These are phyloP conservation scores for Dipodomys stephensi DNA, from an alignment of 2,113 vertebrate species.

Conservation along the genomic window DNA sequence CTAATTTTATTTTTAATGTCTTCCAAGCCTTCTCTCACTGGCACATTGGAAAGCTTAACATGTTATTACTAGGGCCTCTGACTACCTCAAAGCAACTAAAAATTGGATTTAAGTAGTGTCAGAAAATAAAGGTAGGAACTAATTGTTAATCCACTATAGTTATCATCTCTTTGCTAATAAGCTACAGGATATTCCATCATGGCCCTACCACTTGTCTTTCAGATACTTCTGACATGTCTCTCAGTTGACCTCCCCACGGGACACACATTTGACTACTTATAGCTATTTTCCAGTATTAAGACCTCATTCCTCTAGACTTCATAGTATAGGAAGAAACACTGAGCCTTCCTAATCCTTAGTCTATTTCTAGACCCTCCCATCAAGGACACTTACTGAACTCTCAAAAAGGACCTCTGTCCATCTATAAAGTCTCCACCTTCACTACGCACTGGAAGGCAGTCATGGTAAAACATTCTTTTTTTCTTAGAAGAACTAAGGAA, in stretches of 20 bases:
- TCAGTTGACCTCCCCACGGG: neutral
- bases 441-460: neutral
- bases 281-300: neutral
- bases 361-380: neutral
- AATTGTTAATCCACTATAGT: neutral
- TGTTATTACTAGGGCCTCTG: neutral
- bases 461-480: neutral
- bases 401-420: neutral
- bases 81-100: neutral
- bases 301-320: neutral
- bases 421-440: neutral
- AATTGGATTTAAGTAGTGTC: neutral
- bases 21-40: neutral
- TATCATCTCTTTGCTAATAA: neutral
- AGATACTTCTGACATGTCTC: neutral
- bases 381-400: neutral
- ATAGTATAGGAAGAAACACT: neutral
- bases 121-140: neutral
- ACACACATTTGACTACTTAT: neutral
- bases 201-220: neutral
- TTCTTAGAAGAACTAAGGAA: neutral
- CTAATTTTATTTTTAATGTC: constrained; percentile 21
- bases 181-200: neutral
- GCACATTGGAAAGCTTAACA: neutral
- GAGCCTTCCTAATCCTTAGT: neutral